Conservation (phyloP, 2,888 invertebrate species). For the Altica lythri region DNA sequence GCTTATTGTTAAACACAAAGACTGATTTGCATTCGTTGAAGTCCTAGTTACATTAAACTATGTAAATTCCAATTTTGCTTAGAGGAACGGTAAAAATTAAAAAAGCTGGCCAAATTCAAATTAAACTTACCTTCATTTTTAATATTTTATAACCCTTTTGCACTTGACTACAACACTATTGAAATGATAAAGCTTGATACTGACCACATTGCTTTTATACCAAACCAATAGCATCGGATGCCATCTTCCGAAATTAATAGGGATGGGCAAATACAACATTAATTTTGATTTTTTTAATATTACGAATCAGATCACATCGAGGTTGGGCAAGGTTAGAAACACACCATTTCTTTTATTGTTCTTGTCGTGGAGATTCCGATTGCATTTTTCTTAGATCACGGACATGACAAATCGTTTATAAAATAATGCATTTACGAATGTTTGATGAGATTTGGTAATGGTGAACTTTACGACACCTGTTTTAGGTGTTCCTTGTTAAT, state of each 20-base stretch:
- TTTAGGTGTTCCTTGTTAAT: too few species aligned
- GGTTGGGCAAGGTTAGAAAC: conserved; percentile 44
- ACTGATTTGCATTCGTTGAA: too few species aligned
- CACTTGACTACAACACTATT: conserved; percentile 9
- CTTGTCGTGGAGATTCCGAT: conserved; percentile 6
- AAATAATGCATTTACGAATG: conserved; percentile 2
- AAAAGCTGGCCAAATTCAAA: not conserved
- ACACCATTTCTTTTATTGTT: conserved; percentile 22
- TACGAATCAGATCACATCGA: conserved; percentile 43
- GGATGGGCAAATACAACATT: conserved; percentile 36
- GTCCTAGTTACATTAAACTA: too few species aligned
- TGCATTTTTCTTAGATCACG: conserved; percentile 18
- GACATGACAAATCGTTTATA: conserved; percentile 5
- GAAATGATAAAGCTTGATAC: conserved; percentile 9
- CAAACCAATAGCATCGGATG: not conserved
- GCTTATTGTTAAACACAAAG: too few species aligned
- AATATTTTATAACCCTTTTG: not conserved
- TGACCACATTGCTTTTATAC: conserved; percentile 22
- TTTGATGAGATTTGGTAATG: too few species aligned
- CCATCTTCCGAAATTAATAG: conserved; percentile 33
- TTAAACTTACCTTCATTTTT: conserved; percentile 13
- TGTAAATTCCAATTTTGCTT: too few species aligned
- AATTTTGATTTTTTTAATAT: conserved; percentile 30
- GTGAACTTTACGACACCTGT: too few species aligned
- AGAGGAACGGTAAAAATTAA: not conserved